Percentiles rank a stretch among this genome's conserved stretches.
phyloP scores from a whole-genome alignment of 2,797 vertebrate genomes.

The Crypturellus tataupa region DNA sequence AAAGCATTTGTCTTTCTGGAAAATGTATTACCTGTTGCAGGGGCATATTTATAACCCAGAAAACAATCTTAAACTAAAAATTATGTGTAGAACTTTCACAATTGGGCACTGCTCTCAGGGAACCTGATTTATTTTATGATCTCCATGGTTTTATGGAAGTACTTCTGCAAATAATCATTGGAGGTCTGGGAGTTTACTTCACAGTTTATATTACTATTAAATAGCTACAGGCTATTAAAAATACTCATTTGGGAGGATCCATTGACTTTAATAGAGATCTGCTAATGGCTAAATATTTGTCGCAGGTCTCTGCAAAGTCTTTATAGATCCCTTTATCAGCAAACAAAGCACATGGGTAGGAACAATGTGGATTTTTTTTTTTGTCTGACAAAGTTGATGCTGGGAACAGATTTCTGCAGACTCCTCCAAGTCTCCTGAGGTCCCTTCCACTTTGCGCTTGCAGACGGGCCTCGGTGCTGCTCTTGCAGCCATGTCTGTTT shows the following conservation, averaged over 20 bases:
- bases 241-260: conserved; percentile 2
- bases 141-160: neutral
- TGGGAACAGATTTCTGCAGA: conserved; percentile 16
- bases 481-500: conserved; percentile 8
- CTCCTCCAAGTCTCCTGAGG: neutral
- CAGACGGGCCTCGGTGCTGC: neutral
- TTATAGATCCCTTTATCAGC: neutral
- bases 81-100: neutral
- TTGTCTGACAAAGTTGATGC: neutral
- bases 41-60: neutral
- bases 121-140: neutral
- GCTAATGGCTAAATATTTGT: neutral
- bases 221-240: conserved; percentile 36
- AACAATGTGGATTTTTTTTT: neutral
- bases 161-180: neutral
- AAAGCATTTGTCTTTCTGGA: neutral
- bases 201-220: neutral
- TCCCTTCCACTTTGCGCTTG: neutral
- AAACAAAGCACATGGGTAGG: neutral
- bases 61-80: neutral
- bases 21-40: neutral
- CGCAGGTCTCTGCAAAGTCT: neutral
- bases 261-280: neutral
- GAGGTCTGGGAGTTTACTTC: neutral
- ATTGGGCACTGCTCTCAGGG: neutral